Conservation (phyloP, 1,140 invertebrate species). For the roundworm (Caenorhabditis elegans) region DNA sequence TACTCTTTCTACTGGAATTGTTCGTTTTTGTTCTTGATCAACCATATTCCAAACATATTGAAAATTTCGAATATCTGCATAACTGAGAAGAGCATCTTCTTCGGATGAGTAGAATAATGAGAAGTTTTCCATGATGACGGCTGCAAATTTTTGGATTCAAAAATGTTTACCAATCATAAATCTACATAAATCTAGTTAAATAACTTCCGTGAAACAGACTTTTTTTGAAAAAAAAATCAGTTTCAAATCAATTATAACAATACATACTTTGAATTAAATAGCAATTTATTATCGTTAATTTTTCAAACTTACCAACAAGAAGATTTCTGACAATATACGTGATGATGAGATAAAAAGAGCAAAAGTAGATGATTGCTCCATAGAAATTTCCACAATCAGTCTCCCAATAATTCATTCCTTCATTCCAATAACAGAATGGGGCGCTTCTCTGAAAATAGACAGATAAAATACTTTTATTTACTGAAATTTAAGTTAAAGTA, state of each 20-base stretch:
- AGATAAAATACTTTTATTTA: too few species aligned
- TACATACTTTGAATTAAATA: too few species aligned
- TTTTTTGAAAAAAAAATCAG: too few species aligned
- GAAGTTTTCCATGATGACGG: conserved; percentile 99
- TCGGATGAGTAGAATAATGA: conserved; percentile 99
- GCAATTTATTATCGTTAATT: too few species aligned
- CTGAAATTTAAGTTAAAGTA: too few species aligned
- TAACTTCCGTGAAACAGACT: too few species aligned
- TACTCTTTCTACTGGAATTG: conserved; percentile 84
- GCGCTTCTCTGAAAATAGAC: conserved; percentile 70
- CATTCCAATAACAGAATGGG: conserved; percentile 82
- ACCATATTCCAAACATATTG: conserved; percentile 98
- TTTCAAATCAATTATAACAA: too few species aligned
- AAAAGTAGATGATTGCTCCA: conserved; percentile 93
- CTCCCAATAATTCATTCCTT: conserved; percentile 93
- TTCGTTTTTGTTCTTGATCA: conserved; percentile 90
- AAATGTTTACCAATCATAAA: too few species aligned
- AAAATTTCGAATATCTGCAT: conserved; percentile 95
- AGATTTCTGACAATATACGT: conserved; percentile 98
- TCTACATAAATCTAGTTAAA: too few species aligned
- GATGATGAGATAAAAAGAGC: conserved; percentile 99
- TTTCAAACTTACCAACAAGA: conserved; percentile 85
- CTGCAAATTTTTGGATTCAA: conserved; percentile 69
- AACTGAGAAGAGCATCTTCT: conserved; percentile 89
- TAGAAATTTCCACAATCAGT: conserved; percentile 84